Evolutionary conservation across 2,888 invertebrate genomes (phyloP).

Genomic region (Eupsilia transversa): DNA sequence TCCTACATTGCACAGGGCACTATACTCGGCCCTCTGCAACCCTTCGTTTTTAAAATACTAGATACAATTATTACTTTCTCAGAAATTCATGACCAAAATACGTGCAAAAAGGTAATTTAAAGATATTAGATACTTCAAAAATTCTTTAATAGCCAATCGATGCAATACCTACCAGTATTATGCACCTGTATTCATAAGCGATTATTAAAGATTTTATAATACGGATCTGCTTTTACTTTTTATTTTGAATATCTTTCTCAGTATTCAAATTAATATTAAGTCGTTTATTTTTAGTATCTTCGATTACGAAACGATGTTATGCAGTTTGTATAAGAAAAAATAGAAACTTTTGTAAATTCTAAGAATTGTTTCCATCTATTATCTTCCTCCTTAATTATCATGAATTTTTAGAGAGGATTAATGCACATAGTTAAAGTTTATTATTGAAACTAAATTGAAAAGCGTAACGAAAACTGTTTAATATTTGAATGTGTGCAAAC

Average conservation of each 20-base stretch:
- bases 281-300: conserved; percentile 23
- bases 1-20: neutral
- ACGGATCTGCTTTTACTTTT: conserved; percentile 43
- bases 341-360: conserved; percentile 29
- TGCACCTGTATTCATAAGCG: neutral
- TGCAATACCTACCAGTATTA: neutral
- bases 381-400: conserved; percentile 31
- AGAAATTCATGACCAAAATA: neutral
- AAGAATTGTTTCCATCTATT: conserved; percentile 12
- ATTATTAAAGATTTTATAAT: conserved; percentile 1
- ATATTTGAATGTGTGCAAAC: neutral
- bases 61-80: neutral
- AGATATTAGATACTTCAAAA: neutral
- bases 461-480: conserved; percentile 8
- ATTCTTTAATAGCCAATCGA: neutral
- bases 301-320: conserved; percentile 26
- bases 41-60: neutral
- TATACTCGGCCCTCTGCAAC: neutral
- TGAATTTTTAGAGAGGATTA: conserved; percentile 33
- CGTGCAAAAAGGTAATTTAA: too few relatives aligned
- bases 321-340: conserved; percentile 7
- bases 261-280: conserved; percentile 4
- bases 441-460: conserved; percentile 11
- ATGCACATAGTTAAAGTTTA: neutral
- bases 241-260: conserved; percentile 21